Conservation (phyloP, 2,888 invertebrate species). For the Melolontha melolontha region DNA sequence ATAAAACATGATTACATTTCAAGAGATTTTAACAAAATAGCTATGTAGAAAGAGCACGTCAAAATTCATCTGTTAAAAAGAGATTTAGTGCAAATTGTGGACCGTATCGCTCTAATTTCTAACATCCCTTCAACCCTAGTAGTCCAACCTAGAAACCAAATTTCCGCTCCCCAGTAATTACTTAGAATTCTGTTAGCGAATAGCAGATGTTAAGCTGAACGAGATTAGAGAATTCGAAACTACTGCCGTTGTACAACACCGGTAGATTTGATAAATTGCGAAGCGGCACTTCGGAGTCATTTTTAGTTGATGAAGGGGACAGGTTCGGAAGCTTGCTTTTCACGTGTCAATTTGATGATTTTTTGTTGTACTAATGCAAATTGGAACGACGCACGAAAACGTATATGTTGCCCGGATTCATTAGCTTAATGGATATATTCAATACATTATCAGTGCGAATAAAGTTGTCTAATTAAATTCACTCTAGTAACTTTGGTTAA, state of each 20-base stretch:
- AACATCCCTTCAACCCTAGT: conserved; percentile 47
- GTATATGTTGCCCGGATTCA: conserved; percentile 6
- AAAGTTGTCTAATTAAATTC: neutral
- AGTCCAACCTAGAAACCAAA: conserved; percentile 48
- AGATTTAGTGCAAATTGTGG: neutral
- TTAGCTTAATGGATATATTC: conserved; percentile 32
- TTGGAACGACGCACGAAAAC: conserved; percentile 9
- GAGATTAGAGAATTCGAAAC: conserved; percentile 46
- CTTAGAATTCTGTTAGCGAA: conserved; percentile 49
- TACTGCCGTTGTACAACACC: conserved; percentile 15
- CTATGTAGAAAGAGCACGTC: too few relatives aligned
- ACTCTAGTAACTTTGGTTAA: neutral
- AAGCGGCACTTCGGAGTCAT: conserved; percentile 9
- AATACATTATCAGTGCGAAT: conserved; percentile 6
- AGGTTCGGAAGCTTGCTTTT: conserved; percentile 5
- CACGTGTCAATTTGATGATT: conserved; percentile 33
- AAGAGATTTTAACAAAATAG: too few relatives aligned
- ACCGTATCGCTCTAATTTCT: conserved; percentile 49
- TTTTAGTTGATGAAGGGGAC: conserved; percentile 24
- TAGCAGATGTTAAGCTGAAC: conserved; percentile 49
- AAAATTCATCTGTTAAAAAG: too few relatives aligned
- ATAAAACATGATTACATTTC: too few relatives aligned
- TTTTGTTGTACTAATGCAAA: conserved; percentile 24
- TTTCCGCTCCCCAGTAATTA: conserved; percentile 47
- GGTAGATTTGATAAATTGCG: conserved; percentile 40